Base-by-base conservation (phyloP, 1,140 invertebrate genomes). In the Bombus soroeensis region DNA sequence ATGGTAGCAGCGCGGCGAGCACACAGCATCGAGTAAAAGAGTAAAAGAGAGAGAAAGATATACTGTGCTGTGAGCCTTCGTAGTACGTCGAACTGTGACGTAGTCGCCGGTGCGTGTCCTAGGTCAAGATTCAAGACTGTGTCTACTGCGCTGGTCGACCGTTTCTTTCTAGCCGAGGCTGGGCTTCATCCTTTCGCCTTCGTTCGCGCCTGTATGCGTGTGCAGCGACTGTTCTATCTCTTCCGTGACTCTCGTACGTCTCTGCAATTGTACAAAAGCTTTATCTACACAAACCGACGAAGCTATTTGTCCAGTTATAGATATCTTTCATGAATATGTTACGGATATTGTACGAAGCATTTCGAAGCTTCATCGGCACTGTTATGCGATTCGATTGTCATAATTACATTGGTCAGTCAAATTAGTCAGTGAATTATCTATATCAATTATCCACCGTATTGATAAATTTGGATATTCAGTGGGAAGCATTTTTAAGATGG, bases 81-180 rank as follows among this genome's bases (percentile, higher is more conserved):
- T 81, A 90, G 92, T 87, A 93, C 90, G 90, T 92, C 93, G 91
- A 92, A 91, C 92, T 92, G 93, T 93, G 94, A 94, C 93, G 93
- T 91, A 93, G 87, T 88, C 92, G 91, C 78, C 92, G 87, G 89
- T 94, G 94, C 93, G 94, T 95, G 92, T 93, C 94, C 94, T 94
- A 95, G 94, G 94, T 94, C 94, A 94, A 94, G 94, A 94, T 91
- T 94, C 93, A 93, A 91, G 91, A 92, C 87, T 90, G 91, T 88
- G 92, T 90, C 92, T 93, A 91, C 90, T 91, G 72, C 47, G 43
- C 53, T 59, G 75, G 74, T 72, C 89, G 77, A 74, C 37, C 82
- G 82, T 79, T 83, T 90, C 89, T 86, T 89, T 89, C 88, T 89
- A 89, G 88, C 87, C 88, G 83, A 39, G 87, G 83, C 82, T 87